Base-by-base conservation (phyloP, 1,140 invertebrate genomes). In the Pteromalus puparum region DNA sequence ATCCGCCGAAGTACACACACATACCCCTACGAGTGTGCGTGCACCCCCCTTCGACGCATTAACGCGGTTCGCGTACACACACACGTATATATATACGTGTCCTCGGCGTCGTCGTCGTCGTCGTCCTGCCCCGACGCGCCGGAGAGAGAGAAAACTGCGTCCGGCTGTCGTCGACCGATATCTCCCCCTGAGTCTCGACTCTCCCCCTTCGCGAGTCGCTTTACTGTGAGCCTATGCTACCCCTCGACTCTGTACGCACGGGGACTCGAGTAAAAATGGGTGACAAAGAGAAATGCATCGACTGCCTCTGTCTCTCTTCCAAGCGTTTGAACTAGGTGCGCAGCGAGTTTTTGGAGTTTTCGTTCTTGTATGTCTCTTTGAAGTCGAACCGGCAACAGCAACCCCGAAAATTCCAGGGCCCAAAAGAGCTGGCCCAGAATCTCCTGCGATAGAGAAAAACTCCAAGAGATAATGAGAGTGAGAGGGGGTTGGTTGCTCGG, bases 121-220 rank as follows among this genome's bases (percentile, higher is more conserved):
- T 65, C 65, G 13, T 80, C 80, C 73, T 42, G 28, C 38, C 38
- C 38, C 38, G 38, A 42, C 38, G 38, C 38, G 38, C 38, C 38
- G 9, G 7, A 7, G 38, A 68, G 15, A 38, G 24, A 48, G 46
- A 48, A 48, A 48, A 48, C 13, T 30, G 28, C 61, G 70, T n/a
- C 73, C 81, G 84, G 77, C 86, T 84, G 86, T 73, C 82, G 74
- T 82, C 73, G 80, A 61, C 78, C 85, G 81, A 83, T 89, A 88
- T 89, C 84, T 87, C 88, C 77, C 83, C 83, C 75, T 28, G 46
- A 68, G 82, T 74, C 24, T 42, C 28, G 72, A 76, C 38, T 87
- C 81, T 85, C 74, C 48, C 48, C 48, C 48, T 53, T 53, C 13
- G 48, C 48, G 48, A 53, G 18, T 53, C 13, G 48, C 12, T 53